Conservation (phyloP, 2,797 vertebrate species). For the Thunnus albacares region DNA sequence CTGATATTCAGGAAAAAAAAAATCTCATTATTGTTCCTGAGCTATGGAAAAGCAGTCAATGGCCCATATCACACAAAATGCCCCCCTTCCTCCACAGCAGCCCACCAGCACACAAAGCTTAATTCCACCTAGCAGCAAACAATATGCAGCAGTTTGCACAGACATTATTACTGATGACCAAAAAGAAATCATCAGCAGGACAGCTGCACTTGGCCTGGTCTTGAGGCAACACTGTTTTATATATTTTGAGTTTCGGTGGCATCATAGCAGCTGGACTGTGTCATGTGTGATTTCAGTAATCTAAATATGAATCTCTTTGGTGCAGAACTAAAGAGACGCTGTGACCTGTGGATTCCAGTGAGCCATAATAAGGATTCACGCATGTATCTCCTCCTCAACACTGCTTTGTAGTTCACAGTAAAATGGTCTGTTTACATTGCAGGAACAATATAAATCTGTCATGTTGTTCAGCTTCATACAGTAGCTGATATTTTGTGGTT, state of each 20-base stretch:
- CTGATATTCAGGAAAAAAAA: constrained; percentile 80
- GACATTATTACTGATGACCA: constrained; percentile 81
- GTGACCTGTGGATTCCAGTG: constrained; percentile 21
- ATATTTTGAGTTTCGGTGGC: neutral
- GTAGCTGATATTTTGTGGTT: too few species aligned
- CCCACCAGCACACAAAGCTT: constrained; percentile 80
- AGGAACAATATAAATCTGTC: neutral
- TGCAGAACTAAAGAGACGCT: neutral
- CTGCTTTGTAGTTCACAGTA: constrained; percentile 1
- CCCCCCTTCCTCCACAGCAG: constrained; percentile 58
- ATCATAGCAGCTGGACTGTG: constrained; percentile 21
- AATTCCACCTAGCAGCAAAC: constrained; percentile 84
- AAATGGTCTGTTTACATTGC: neutral
- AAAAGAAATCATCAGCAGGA: constrained; percentile 66
- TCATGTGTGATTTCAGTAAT: constrained; percentile 40
- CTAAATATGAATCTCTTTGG: constrained; percentile 25
- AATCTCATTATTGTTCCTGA: constrained; percentile 88
- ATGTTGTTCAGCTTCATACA: neutral
- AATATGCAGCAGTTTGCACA: constrained; percentile 80
- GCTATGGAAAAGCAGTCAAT: constrained; percentile 88
- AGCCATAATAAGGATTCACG: constrained; percentile 17
- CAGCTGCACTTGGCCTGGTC: constrained; percentile 38
- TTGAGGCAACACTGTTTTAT: constrained; percentile 8
- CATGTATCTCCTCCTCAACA: constrained; percentile 11
- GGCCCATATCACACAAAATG: constrained; percentile 86